phyloP scores from a whole-genome alignment of 1,140 invertebrate genomes.

The Drosophila elegans region DNA sequence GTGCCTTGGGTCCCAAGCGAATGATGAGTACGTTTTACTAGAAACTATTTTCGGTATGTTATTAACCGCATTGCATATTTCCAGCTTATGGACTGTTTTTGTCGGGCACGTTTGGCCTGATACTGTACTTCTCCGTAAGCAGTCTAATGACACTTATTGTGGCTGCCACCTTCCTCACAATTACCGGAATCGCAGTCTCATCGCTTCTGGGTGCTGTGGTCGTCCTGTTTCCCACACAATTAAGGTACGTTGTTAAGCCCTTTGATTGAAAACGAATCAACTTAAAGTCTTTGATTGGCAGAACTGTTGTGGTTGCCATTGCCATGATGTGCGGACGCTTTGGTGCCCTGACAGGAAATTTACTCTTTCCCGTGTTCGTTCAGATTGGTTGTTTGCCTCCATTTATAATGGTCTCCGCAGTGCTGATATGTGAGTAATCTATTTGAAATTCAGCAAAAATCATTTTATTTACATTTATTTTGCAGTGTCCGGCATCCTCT shows the following conservation, averaged over 20 bases:
- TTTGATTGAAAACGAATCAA: background rate
- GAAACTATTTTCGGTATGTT: background rate
- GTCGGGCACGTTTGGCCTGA: slow-evolving; percentile 75
- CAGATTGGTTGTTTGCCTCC: slow-evolving; percentile 79
- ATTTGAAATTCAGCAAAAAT: background rate
- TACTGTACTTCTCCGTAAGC: slow-evolving; percentile 85
- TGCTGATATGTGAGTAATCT: slow-evolving; percentile 65
- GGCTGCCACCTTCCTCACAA: slow-evolving; percentile 68
- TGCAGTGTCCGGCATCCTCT: slow-evolving; percentile 56
- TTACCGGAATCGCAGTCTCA: slow-evolving; percentile 69
- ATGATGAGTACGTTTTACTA: slow-evolving; percentile 73
- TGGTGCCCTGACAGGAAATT: slow-evolving; percentile 77
- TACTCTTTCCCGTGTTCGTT: slow-evolving; percentile 75
- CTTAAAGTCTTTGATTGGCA: slow-evolving; percentile 8
- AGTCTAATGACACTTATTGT: slow-evolving; percentile 74
- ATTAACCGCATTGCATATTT: background rate
- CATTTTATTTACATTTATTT: slow-evolving; percentile 1
- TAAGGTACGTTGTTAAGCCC: slow-evolving; percentile 52
- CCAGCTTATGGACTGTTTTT: slow-evolving; percentile 82
- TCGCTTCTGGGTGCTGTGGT: slow-evolving; percentile 75
- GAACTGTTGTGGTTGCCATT: slow-evolving; percentile 72
- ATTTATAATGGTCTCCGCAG: slow-evolving; percentile 73
- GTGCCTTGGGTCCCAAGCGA: slow-evolving; percentile 85
- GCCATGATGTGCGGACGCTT: slow-evolving; percentile 81
- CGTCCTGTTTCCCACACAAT: slow-evolving; percentile 75